Evolutionary conservation across 2,113 vertebrate genomes (phyloP).

Genomic region (Ia io): DNA sequence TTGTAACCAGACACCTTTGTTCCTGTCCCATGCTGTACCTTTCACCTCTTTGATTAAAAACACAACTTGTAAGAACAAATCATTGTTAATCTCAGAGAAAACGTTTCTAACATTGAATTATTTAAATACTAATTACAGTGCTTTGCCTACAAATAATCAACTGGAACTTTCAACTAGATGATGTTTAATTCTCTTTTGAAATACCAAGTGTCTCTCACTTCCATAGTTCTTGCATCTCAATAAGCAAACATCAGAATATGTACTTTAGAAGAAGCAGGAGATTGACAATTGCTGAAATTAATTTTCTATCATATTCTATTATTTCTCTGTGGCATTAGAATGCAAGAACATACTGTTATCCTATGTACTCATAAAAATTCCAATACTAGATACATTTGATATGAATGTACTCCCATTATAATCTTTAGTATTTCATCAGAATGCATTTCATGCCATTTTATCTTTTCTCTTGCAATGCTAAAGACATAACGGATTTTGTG

Average conservation of each 20-base stretch:
- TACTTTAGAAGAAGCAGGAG: not conserved
- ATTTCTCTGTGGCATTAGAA: constrained; percentile 20
- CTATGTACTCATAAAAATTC: constrained; percentile 52
- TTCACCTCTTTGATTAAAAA: constrained; percentile 56
- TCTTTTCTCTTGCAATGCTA: not conserved
- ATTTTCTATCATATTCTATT: constrained; percentile 50
- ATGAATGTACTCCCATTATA: not conserved
- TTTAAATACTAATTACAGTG: constrained; percentile 63
- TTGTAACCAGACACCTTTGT: constrained; percentile 57
- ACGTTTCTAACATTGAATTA: constrained; percentile 48
- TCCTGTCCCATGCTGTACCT: constrained; percentile 43
- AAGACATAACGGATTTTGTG: not conserved
- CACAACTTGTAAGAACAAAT: constrained; percentile 59
- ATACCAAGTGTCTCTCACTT: constrained; percentile 51
- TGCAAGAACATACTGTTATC: not conserved
- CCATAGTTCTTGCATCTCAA: constrained; percentile 34
- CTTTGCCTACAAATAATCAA: constrained; percentile 65
- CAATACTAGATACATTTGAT: not conserved
- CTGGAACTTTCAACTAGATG: constrained; percentile 63
- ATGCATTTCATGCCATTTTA: constrained; percentile 52
- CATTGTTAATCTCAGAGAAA: constrained; percentile 67
- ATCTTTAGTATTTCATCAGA: constrained; percentile 55
- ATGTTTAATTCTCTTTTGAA: constrained; percentile 61
- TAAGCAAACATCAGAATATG: constrained; percentile 52
- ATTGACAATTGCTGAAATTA: constrained; percentile 49